Percentiles rank a stretch among this genome's conserved stretches.
phyloP scores from a whole-genome alignment of 2,888 invertebrate genomes.

The Diplazon laetatorius region DNA sequence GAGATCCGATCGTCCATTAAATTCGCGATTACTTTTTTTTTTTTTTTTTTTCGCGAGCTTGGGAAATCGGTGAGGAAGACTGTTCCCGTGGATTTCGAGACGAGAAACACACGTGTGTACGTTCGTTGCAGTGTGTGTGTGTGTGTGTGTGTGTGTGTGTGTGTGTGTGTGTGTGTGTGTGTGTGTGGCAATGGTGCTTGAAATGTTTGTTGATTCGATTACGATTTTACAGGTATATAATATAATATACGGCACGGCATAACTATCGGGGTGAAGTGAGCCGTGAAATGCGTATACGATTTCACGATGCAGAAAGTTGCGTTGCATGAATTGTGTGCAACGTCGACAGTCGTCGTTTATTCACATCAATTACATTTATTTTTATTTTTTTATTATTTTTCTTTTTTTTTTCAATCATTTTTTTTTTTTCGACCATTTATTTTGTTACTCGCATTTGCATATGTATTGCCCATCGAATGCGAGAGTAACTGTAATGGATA shows the following conservation, averaged over 20 bases:
- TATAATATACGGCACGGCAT: constrained; percentile 35
- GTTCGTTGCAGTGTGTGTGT: too few relatives aligned
- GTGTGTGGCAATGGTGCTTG: too few relatives aligned
- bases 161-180: too few relatives aligned
- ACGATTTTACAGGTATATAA: constrained; percentile 8
- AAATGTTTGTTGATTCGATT: constrained; percentile 51
- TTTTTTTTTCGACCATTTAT: too few relatives aligned
- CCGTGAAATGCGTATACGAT: constrained; percentile 64
- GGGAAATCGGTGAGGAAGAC: too few relatives aligned
- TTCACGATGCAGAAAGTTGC: constrained; percentile 60
- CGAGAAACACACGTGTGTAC: too few relatives aligned
- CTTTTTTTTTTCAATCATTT: constrained; percentile 1
- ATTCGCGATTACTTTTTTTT: constrained; percentile 30
- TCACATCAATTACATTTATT: constrained; percentile 45
- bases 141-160: too few relatives aligned
- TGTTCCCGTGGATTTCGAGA: too few relatives aligned
- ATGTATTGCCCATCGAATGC: background rate
- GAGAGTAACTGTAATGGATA: background rate
- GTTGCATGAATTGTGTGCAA: constrained; percentile 26
- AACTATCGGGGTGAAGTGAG: constrained; percentile 61
- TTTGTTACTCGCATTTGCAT: constrained; percentile 2
- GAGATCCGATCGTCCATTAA: constrained; percentile 60
- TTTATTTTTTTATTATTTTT: background rate
- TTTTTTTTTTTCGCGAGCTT: too few relatives aligned
- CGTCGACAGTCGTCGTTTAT: constrained; percentile 53